phyloP scores from a whole-genome alignment of 2,888 invertebrate genomes.

The Lysandra bellargus region DNA sequence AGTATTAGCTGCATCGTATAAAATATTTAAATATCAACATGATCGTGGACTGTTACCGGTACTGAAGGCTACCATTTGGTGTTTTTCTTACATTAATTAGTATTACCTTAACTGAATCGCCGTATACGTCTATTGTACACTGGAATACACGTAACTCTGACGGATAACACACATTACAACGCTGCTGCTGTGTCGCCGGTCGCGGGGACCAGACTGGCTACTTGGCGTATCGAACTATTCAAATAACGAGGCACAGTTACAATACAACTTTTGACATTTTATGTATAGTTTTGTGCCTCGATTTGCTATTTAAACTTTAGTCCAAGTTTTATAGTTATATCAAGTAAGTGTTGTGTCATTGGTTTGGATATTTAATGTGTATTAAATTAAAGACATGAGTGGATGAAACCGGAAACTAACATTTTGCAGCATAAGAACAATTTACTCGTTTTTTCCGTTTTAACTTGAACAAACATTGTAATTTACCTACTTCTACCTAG shows the following conservation, averaged over 20 bases:
- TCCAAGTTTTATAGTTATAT: background rate
- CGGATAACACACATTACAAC: slow-evolving; percentile 65
- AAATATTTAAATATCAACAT: slow-evolving; percentile 43
- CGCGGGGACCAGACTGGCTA: slow-evolving; percentile 45
- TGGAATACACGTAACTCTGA: slow-evolving; percentile 51
- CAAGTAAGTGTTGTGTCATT: background rate
- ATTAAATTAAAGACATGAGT: background rate
- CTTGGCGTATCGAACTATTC: background rate
- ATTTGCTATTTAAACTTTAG: background rate
- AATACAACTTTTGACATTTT: background rate
- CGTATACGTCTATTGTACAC: slow-evolving; percentile 49
- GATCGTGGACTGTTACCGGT: slow-evolving; percentile 41
- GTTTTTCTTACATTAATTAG: slow-evolving; percentile 65
- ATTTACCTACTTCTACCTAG: too few relatives aligned
- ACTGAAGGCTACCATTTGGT: slow-evolving; percentile 71
- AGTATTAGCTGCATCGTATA: slow-evolving; percentile 39
- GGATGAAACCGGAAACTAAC: too few relatives aligned
- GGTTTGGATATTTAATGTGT: slow-evolving; percentile 44
- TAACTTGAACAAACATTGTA: too few relatives aligned
- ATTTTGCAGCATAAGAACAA: too few relatives aligned
- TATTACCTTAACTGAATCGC: slow-evolving; percentile 52
- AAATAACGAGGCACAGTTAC: background rate
- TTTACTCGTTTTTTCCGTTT: too few relatives aligned
- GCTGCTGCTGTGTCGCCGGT: slow-evolving; percentile 64
- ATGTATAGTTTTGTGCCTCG: background rate